phyloP scores from a whole-genome alignment of 2,888 invertebrate genomes.

The Epinotia ramella region DNA sequence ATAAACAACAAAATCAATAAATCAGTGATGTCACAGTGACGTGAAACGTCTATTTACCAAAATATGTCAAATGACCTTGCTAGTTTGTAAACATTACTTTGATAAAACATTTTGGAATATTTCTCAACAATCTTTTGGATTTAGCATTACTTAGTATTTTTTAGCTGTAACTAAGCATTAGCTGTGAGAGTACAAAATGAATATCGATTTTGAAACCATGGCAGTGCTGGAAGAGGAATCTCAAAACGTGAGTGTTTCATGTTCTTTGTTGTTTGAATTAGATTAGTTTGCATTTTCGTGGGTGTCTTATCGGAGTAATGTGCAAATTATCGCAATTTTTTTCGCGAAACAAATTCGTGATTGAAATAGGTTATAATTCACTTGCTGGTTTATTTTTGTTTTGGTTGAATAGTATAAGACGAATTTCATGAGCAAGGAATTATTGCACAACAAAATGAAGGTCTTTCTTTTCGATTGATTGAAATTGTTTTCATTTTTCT shows the following conservation, averaged over 20 bases:
- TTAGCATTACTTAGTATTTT: conserved; percentile 74
- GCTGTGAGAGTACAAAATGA: conserved; percentile 63
- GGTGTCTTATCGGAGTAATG: conserved; percentile 39
- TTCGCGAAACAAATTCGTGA: not conserved
- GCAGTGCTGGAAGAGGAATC: conserved; percentile 87
- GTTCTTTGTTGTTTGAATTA: conserved; percentile 63
- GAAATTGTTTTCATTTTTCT: too few species aligned
- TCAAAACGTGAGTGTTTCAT: conserved; percentile 82
- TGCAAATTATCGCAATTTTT: conserved; percentile 20
- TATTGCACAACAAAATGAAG: conserved; percentile 58
- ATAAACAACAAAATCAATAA: conserved; percentile 49
- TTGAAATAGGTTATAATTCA: conserved; percentile 31
- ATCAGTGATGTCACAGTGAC: conserved; percentile 62
- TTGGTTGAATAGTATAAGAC: not conserved
- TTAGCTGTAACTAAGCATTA: conserved; percentile 49
- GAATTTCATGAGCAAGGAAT: not conserved
- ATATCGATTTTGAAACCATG: conserved; percentile 87
- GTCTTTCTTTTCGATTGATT: too few species aligned
- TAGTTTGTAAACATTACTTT: conserved; percentile 92
- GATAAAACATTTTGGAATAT: conserved; percentile 70
- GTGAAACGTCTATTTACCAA: conserved; percentile 65
- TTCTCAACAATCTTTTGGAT: conserved; percentile 81
- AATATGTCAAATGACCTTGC: conserved; percentile 89
- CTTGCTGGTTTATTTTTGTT: conserved; percentile 43
- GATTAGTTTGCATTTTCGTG: conserved; percentile 50